These are phyloP conservation scores for Erpobdella octoculata DNA, from an alignment of 2,888 invertebrate species.

Conservation along the genomic window DNA sequence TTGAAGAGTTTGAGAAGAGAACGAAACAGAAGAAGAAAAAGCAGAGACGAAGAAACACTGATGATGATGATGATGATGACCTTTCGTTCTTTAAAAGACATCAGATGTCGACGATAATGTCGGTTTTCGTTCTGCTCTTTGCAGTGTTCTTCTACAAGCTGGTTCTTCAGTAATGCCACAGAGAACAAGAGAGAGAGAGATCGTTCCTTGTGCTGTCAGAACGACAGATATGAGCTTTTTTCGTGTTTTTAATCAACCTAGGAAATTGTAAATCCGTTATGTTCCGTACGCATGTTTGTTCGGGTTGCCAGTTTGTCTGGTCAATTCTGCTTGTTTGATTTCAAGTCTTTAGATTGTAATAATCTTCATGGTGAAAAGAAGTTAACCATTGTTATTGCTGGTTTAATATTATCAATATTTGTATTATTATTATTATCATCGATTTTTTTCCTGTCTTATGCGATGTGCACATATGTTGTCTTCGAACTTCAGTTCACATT, in stretches of 20 bases:
- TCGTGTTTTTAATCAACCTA: too few relatives aligned
- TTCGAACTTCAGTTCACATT: too few relatives aligned
- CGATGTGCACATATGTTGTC: too few relatives aligned
- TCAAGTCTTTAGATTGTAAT: not conserved
- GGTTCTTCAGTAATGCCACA: slow-evolving; percentile 6
- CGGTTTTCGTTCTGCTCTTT: slow-evolving; percentile 32
- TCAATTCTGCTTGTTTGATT: not conserved
- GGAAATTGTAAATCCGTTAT: too few relatives aligned
- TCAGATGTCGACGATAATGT: slow-evolving; percentile 32
- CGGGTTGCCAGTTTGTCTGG: not conserved
- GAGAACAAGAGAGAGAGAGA: not conserved
- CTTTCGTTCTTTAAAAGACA: slow-evolving; percentile 30
- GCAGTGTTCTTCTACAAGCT: slow-evolving; percentile 34
- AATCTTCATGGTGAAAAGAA: too few relatives aligned
- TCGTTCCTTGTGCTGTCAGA: not conserved
- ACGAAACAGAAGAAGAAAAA: slow-evolving; percentile 45
- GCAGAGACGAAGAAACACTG: slow-evolving; percentile 39
- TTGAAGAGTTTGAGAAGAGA: slow-evolving; percentile 50
- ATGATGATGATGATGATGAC: slow-evolving; percentile 28
- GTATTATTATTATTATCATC: too few relatives aligned
- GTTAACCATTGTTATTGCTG: too few relatives aligned
- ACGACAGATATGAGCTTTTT: not conserved
- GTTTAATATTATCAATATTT: too few relatives aligned
- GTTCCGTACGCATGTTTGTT: too few relatives aligned
- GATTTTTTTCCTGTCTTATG: too few relatives aligned